These are phyloP conservation scores for Trachelus tabidus DNA, from an alignment of 2,888 invertebrate genomes.

Conservation along the genomic window DNA sequence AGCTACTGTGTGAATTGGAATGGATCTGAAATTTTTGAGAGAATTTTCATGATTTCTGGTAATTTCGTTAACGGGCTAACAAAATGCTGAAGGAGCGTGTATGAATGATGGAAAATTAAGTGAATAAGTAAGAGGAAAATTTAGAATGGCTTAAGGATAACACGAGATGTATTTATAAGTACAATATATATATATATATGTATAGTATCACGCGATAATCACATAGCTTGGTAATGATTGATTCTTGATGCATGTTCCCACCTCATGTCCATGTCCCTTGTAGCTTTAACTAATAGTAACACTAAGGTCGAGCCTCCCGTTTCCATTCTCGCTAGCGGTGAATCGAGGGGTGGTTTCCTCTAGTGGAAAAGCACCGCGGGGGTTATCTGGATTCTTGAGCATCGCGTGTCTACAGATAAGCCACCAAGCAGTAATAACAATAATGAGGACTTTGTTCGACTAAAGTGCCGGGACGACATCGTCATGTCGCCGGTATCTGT, in stretches of 20 bases:
- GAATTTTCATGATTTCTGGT: not conserved
- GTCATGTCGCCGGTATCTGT: slow-evolving; percentile 30
- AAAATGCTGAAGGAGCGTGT: not conserved
- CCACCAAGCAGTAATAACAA: slow-evolving; percentile 35
- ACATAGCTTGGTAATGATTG: not conserved
- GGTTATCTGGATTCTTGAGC: slow-evolving; percentile 40
- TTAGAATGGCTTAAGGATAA: no score
- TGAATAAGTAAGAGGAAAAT: no score
- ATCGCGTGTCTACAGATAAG: slow-evolving; percentile 46
- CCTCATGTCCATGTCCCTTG: not conserved
- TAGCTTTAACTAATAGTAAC: slow-evolving; percentile 15
- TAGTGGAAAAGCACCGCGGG: slow-evolving; percentile 24
- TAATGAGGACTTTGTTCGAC: slow-evolving; percentile 38
- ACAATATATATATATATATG: no score
- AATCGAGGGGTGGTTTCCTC: not conserved
- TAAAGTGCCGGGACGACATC: slow-evolving; percentile 32
- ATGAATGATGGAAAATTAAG: no score
- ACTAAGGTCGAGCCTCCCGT: slow-evolving; percentile 10
- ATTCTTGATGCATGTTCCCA: not conserved
- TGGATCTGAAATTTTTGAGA: not conserved
- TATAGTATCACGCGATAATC: not conserved
- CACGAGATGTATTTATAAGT: no score
- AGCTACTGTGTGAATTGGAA: not conserved
- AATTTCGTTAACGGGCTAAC: not conserved
- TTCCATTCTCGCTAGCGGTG: slow-evolving; percentile 4